phyloP scores from a whole-genome alignment of 1,140 invertebrate genomes.

The Platyura marginata region DNA sequence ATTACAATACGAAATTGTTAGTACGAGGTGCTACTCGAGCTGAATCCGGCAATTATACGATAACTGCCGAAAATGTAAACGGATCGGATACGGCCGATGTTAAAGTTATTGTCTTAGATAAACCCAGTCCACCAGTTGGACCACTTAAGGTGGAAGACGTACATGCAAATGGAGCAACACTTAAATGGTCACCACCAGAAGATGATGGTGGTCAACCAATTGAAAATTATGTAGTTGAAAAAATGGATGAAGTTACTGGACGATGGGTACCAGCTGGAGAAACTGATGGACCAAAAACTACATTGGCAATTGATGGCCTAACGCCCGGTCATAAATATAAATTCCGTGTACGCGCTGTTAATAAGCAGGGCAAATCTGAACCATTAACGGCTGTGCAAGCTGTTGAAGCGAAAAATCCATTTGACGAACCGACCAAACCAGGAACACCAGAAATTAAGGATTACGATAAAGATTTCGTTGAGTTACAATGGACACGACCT shows the following conservation, averaged over 20 bases:
- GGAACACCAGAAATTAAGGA: conserved; percentile 76
- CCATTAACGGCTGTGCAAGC: conserved; percentile 72
- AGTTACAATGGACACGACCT: conserved; percentile 83
- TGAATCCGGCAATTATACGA: conserved; percentile 80
- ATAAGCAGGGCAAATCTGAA: conserved; percentile 89
- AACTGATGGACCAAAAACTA: conserved; percentile 60
- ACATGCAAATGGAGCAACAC: conserved; percentile 45
- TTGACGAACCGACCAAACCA: conserved; percentile 72
- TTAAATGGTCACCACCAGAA: conserved; percentile 77
- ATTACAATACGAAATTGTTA: conserved; percentile 80
- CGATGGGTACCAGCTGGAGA: conserved; percentile 85
- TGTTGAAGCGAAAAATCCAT: conserved; percentile 97
- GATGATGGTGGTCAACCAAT: conserved; percentile 82
- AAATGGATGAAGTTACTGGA: conserved; percentile 81
- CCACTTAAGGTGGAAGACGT: conserved; percentile 69
- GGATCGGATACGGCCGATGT: conserved; percentile 84
- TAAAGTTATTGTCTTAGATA: conserved; percentile 81
- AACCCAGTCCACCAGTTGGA: conserved; percentile 75
- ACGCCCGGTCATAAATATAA: conserved; percentile 87
- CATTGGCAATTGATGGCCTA: conserved; percentile 54
- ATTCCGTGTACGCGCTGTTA: conserved; percentile 87
- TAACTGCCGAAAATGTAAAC: conserved; percentile 83
- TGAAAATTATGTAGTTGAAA: conserved; percentile 84
- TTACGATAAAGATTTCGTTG: conserved; percentile 86
- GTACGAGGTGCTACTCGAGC: conserved; percentile 68